Evolutionary conservation across 1,140 invertebrate species (phyloP).

Genomic region (Ditylenchus dipsaci): DNA sequence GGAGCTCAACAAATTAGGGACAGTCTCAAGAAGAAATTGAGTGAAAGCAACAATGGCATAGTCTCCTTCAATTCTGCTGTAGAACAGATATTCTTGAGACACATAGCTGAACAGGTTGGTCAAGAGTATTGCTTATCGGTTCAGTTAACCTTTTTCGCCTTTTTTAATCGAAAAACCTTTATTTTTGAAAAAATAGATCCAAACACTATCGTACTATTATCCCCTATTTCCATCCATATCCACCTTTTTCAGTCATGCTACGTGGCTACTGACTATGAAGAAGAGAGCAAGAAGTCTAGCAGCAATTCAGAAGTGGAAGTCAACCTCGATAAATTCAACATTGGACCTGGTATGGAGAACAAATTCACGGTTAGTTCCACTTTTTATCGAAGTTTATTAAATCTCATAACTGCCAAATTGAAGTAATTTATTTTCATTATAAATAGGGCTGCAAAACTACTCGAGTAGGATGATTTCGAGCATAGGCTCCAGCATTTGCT

Average conservation of each 20-base stretch:
- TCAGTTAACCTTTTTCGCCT: too few relatives aligned
- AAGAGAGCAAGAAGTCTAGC: constrained; percentile 56
- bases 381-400: too few relatives aligned
- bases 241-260: constrained; percentile 60
- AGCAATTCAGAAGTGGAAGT: constrained; percentile 51
- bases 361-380: constrained; percentile 36
- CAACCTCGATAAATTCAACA: constrained; percentile 57
- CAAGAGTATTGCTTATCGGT: constrained; percentile 40
- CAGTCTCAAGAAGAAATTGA: constrained; percentile 57
- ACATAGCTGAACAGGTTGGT: constrained; percentile 60
- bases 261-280: constrained; percentile 61
- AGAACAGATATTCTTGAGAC: constrained; percentile 60
- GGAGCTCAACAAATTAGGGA: constrained; percentile 64
- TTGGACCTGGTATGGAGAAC: constrained; percentile 35
- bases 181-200: too few relatives aligned
- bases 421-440: too few relatives aligned
- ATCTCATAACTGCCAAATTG: too few relatives aligned
- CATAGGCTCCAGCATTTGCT: too few relatives aligned
- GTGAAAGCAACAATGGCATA: constrained; percentile 49
- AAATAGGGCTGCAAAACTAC: too few relatives aligned
- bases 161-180: too few relatives aligned
- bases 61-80: constrained; percentile 57
- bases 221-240: background rate
- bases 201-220: too few relatives aligned
- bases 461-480: too few relatives aligned